Percentiles rank a stretch among this genome's conserved stretches.
Evolutionary conservation across 2,888 invertebrate genomes (phyloP).

Genomic region (Zonitis immaculata): DNA sequence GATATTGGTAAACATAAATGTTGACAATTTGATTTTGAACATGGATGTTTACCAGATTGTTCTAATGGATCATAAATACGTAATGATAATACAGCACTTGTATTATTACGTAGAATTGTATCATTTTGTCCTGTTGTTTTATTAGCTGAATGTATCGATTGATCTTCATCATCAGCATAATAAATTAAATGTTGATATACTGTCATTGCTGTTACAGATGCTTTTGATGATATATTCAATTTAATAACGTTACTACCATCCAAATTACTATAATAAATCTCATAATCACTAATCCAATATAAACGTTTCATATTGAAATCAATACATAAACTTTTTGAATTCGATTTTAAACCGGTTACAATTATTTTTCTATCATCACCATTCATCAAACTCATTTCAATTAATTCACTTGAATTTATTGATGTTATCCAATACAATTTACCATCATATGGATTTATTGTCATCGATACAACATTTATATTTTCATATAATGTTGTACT

Average conservation of each 20-base stretch:
- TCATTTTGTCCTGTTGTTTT: slow-evolving; percentile 54
- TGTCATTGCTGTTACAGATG: slow-evolving; percentile 60
- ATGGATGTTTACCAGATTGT: slow-evolving; percentile 58
- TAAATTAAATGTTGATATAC: slow-evolving; percentile 61
- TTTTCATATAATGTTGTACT: slow-evolving; percentile 49
- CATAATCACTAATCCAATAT: slow-evolving; percentile 65
- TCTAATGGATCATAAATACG: slow-evolving; percentile 66
- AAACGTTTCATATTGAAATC: slow-evolving; percentile 49
- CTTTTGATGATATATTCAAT: slow-evolving; percentile 41
- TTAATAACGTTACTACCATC: slow-evolving; percentile 31
- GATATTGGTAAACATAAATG: slow-evolving; percentile 71
- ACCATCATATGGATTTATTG: slow-evolving; percentile 63
- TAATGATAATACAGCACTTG: slow-evolving; percentile 55
- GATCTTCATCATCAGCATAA: slow-evolving; percentile 64
- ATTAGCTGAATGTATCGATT: slow-evolving; percentile 59
- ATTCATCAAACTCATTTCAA: slow-evolving; percentile 65
- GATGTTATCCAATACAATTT: slow-evolving; percentile 52
- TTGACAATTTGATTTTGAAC: slow-evolving; percentile 59
- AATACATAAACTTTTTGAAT: slow-evolving; percentile 38
- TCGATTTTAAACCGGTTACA: slow-evolving; percentile 36
- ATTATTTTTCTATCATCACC: slow-evolving; percentile 51
- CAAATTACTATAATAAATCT: slow-evolving; percentile 53
- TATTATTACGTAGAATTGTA: slow-evolving; percentile 50
- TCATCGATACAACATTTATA: slow-evolving; percentile 60
- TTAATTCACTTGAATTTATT: slow-evolving; percentile 29